phyloP scores from a whole-genome alignment of 2,797 vertebrate species.

The Cuculus canorus region DNA sequence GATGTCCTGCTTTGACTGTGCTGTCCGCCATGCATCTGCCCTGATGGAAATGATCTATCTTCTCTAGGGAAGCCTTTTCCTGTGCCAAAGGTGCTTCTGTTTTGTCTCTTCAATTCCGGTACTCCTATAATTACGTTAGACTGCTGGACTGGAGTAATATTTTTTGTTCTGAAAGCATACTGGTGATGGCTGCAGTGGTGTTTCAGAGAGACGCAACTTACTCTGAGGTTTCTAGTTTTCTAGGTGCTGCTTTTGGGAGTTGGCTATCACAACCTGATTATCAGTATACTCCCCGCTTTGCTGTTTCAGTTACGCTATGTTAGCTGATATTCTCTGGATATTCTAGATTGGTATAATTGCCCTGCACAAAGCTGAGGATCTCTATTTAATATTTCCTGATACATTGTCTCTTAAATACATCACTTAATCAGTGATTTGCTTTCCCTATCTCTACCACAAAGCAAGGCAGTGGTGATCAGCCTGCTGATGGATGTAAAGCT shows the following conservation, averaged over 20 bases:
- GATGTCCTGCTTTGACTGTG: background rate
- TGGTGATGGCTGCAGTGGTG: background rate
- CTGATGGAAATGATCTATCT: background rate
- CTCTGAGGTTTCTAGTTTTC: background rate
- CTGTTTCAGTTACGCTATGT: background rate
- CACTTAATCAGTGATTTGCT: background rate
- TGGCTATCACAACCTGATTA: background rate
- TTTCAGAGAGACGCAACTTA: background rate
- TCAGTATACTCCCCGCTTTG: background rate
- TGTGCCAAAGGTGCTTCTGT: background rate
- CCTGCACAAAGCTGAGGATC: background rate
- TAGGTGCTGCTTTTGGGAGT: background rate
- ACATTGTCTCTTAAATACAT: accelerated
- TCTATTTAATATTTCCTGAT: background rate
- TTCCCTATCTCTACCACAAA: background rate
- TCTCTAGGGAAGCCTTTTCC: background rate
- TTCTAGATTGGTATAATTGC: background rate
- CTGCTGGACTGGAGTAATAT: background rate
- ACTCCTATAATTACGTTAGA: background rate
- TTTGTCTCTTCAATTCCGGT: background rate
- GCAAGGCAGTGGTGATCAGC: background rate
- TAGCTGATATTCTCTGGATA: background rate
- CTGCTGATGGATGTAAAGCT: background rate
- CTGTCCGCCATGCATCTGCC: background rate
- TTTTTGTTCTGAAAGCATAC: background rate